Evolutionary conservation across 1,140 invertebrate genomes (phyloP), one percentile per base, ranked within the genome.

Genomic region (Drosophila insularis): DNA sequence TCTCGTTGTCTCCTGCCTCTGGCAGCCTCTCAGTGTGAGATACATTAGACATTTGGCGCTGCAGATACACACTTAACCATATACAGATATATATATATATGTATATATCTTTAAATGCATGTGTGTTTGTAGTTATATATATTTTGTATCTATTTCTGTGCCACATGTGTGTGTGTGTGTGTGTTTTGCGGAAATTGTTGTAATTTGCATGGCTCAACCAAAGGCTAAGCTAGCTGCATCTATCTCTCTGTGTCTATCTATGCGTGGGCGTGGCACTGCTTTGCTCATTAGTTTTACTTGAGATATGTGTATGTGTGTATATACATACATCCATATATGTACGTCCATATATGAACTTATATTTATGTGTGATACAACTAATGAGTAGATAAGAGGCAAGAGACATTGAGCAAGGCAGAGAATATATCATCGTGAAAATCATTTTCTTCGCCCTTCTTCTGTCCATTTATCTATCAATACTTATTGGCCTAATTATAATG

Each of bases 111-210:
- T 23, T 23, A 4, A 4, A 40, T 40, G 27, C 4, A 14, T 17
- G 55, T 17, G 17, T 69, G 43, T 59, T 46, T 59, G 69, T 75
- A 50, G 43, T 50, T 50, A 75, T 65, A 64, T 63, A 64, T 63
- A 80, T 85, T 86, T 84, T 71, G 74, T 74, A 86, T 86, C 82
- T 86, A 86, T 86, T 86, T 86, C 74, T 78, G 80, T 82, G 74
- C 67, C 67, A 40, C 70, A 43, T 79, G 46, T 70, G 53, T 78
- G 80, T 35, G 23, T 78, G 80, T 82, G 74, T 79, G 46, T 73
- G 53, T 76, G 80, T 35, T 5, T 37, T 37, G 35, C 82, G 82
- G 82, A 87, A 86, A 86, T 86, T 79, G 66, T 84, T 85, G 82
- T 86, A 87, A 86, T 81, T 86, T 86, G 82, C 82, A 86, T 87